Percentiles rank a stretch among this genome's conserved stretches.
Conservation (phyloP, 2,888 invertebrate species). For the Argyresthia goedartella region DNA sequence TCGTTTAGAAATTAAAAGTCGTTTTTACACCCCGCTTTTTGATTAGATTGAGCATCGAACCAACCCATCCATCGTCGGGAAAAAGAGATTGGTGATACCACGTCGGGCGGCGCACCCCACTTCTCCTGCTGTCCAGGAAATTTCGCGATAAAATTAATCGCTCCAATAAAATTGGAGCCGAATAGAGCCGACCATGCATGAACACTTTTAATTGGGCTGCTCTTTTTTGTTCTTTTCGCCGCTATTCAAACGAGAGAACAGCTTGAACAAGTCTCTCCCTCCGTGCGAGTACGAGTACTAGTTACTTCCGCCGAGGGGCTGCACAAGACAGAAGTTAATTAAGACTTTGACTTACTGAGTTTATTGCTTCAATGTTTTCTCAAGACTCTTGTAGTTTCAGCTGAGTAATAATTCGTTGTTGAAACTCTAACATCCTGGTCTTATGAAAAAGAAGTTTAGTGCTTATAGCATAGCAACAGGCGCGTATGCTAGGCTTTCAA, state of each 20-base stretch:
- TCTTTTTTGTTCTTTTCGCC: slow-evolving; percentile 53
- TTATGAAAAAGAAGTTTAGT: too few relatives aligned
- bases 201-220: slow-evolving; percentile 66
- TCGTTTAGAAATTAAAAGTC: not conserved
- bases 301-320: not conserved
- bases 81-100: slow-evolving; percentile 31
- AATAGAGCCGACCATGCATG: slow-evolving; percentile 63
- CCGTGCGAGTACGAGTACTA: slow-evolving; percentile 8
- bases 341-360: slow-evolving; percentile 1
- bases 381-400: too few relatives aligned
- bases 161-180: slow-evolving; percentile 62
- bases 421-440: too few relatives aligned
- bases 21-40: slow-evolving; percentile 22
- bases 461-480: too few relatives aligned
- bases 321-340: slow-evolving; percentile 1
- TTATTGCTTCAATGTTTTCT: not conserved
- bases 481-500: slow-evolving; percentile 20
- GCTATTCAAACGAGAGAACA: slow-evolving; percentile 49
- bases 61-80: slow-evolving; percentile 43
- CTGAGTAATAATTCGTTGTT: not conserved
- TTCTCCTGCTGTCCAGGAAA: slow-evolving; percentile 66
- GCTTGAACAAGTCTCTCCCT: slow-evolving; percentile 36
- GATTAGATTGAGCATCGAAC: slow-evolving; percentile 51
- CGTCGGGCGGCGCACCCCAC: slow-evolving; percentile 41
- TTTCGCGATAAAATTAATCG: slow-evolving; percentile 70